Conservation (phyloP, 2,113 vertebrate species). For the Galeopterus variegatus region DNA sequence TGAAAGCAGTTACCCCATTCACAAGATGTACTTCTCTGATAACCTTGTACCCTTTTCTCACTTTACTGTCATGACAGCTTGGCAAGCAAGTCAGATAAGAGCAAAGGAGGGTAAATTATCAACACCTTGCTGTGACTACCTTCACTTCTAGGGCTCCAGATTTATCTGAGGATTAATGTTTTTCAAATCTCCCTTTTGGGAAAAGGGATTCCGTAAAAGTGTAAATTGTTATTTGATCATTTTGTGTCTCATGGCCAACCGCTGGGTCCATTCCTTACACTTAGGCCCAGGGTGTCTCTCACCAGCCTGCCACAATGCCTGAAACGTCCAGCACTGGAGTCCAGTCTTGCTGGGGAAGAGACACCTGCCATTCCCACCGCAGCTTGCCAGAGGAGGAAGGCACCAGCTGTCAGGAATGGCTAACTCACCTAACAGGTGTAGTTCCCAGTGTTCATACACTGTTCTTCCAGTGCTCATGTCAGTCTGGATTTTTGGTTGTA, state of each 20-base stretch:
- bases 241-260: neutral
- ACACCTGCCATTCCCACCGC: neutral
- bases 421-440: neutral
- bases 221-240: slow-evolving; percentile 8
- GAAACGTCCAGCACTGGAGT: neutral
- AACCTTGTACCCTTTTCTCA: neutral
- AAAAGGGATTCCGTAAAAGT: neutral
- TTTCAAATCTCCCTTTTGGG: slow-evolving; percentile 64
- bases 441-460: neutral
- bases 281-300: neutral
- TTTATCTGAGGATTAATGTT: slow-evolving; percentile 57
- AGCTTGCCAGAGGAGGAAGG: neutral
- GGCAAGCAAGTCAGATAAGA: neutral
- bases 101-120: neutral
- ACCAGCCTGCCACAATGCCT: neutral
- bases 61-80: neutral
- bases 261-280: neutral
- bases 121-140: neutral
- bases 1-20: too few relatives aligned
- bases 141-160: neutral
- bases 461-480: neutral
- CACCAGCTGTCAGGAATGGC: neutral
- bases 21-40: neutral
- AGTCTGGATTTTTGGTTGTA: neutral
- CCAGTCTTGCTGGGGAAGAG: neutral